phyloP scores from a whole-genome alignment of 2,113 vertebrate species.

The Petrocephalus microphthalmus region DNA sequence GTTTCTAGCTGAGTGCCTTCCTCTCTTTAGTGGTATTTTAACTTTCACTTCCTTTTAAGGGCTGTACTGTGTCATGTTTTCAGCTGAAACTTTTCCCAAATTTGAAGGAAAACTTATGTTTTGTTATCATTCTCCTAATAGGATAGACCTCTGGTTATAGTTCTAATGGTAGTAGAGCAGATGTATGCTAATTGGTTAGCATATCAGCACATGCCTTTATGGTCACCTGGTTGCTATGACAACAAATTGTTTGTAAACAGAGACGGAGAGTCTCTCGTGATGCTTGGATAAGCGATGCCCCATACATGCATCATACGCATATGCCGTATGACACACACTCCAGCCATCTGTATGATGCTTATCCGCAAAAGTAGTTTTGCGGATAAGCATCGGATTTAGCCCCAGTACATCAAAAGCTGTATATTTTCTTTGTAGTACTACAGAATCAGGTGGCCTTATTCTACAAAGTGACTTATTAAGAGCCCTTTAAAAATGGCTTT shows the following conservation, averaged over 20 bases:
- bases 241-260: background rate
- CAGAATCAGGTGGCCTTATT: background rate
- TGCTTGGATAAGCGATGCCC: background rate
- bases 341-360: background rate
- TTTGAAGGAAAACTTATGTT: background rate
- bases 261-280: background rate
- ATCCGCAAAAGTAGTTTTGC: background rate
- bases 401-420: background rate
- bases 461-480: background rate
- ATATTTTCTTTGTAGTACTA: background rate
- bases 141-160: background rate
- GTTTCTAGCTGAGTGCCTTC: background rate
- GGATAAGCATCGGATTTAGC: background rate
- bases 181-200: background rate
- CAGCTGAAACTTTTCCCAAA: background rate
- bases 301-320: background rate
- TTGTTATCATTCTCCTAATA: background rate
- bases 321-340: background rate
- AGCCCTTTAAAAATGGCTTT: background rate
- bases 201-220: background rate
- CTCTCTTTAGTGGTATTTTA: background rate
- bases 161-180: background rate
- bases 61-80: background rate
- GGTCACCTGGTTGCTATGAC: background rate
- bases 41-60: conserved; percentile 49